Percentiles rank a stretch among this genome's conserved stretches.
Conservation (phyloP, 2,797 vertebrate species). For the Catharus ustulatus region DNA sequence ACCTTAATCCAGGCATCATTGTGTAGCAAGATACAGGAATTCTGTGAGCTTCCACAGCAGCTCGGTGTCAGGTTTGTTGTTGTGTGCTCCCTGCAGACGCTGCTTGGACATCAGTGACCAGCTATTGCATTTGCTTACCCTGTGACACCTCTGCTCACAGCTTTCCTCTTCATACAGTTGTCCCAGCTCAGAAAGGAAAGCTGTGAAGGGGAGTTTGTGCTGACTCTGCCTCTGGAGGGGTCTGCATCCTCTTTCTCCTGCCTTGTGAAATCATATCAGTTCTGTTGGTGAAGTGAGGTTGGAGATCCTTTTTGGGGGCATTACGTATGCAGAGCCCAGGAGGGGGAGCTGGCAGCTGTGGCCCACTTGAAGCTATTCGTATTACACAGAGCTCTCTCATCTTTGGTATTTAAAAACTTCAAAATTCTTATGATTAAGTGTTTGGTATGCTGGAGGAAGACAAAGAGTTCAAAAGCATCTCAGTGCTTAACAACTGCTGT, state of each 20-base stretch:
- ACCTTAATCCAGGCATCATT: constrained; percentile 68
- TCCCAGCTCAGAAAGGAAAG: neutral
- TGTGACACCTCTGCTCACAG: neutral
- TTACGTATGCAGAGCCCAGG: neutral
- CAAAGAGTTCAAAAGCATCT: neutral
- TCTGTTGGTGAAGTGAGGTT: neutral
- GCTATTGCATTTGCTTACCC: neutral
- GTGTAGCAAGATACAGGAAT: constrained; percentile 40
- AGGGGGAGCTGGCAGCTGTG: neutral
- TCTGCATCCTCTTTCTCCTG: neutral
- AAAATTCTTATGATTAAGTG: neutral
- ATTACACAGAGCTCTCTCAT: neutral
- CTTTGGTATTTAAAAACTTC: neutral
- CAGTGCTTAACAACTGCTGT: neutral
- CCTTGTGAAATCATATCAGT: neutral
- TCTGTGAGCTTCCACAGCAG: neutral
- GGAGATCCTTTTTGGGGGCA: neutral
- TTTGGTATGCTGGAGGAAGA: neutral
- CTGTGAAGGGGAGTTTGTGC: neutral
- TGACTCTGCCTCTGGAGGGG: accelerated
- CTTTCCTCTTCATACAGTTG: neutral
- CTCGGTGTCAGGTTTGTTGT: constrained; percentile 57
- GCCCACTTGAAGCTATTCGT: neutral
- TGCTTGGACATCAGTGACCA: neutral
- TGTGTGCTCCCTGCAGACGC: neutral